Base-by-base conservation (phyloP, 2,797 vertebrate species). In the Momotus momota region DNA sequence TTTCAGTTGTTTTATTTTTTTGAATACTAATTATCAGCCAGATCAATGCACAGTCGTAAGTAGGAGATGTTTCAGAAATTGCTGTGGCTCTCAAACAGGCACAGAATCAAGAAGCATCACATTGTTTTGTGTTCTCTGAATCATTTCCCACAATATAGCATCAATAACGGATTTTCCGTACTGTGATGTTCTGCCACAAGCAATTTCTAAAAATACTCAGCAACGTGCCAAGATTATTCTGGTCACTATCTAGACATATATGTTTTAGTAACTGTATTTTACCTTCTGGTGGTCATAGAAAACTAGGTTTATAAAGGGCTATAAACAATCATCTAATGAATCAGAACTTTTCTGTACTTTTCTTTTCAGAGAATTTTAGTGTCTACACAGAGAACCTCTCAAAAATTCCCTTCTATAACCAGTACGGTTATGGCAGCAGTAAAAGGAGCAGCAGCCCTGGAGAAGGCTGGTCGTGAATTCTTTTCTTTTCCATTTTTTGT, bases 81-180 rank as follows among this genome's bases (percentile, higher is more conserved):
- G 74, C 65, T 86, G 74, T 45, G 88, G 90, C 72, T 90, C 80
- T 90, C 77, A 93, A 87, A 94, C 79, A 89, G 96, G 90, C 65
- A 95, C 69, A 77, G 77, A 87, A 86, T 82, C 70, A n/a, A 92
- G 80, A 90, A 78, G 96, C 61, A 84, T n/a, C 43, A 84, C 22
- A 51, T 14, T 74, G 74, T 5, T 40, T 92, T 93, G 94, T 73
- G 88, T 82, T 90, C 66, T 83, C 92, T 86, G 65, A 81, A 88
- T 92, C 62, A 90, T 89, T 88, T 78, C 77, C 93, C 31, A 45
- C 52, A 91, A 83, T 21, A 40, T 7, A 72, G 57, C 4, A 27
- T 86, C 92, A 93, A 69, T 82, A 95, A 91, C 45, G 90, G 71
- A 54, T 92, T 75, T 95, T 91, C 78, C 69, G 64, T 51, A 58